Evolutionary conservation across 2,113 vertebrate genomes (phyloP).

Genomic region (Benitochromis conjunctus): DNA sequence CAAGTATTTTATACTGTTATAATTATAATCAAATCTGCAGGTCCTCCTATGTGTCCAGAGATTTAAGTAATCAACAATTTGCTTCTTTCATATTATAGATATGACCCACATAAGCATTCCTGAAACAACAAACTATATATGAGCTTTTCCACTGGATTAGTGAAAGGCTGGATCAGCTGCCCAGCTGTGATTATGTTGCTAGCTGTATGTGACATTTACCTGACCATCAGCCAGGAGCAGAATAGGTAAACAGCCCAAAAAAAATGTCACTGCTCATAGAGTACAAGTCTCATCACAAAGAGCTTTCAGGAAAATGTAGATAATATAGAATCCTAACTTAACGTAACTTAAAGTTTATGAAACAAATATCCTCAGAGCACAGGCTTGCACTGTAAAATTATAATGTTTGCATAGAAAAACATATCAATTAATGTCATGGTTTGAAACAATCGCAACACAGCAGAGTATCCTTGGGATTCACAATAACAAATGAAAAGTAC

Average conservation of each 20-base stretch:
- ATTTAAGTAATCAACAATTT: neutral
- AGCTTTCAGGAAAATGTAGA: neutral
- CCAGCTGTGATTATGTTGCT: neutral
- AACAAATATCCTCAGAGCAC: neutral
- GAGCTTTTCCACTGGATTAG: neutral
- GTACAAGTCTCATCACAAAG: neutral
- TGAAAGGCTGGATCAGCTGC: neutral
- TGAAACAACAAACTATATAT: neutral
- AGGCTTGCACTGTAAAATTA: neutral
- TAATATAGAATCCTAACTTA: neutral
- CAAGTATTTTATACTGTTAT: neutral
- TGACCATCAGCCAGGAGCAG: neutral
- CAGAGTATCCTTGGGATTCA: neutral
- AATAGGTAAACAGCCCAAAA: neutral
- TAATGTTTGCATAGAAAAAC: neutral
- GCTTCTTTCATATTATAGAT: neutral
- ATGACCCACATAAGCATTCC: neutral
- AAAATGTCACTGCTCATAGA: neutral
- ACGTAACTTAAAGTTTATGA: neutral
- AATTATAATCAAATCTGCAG: neutral
- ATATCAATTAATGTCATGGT: neutral
- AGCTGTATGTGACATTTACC: neutral
- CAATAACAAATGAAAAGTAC: neutral
- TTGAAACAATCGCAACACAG: neutral
- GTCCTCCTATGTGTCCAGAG: neutral